Evolutionary conservation across 1,140 invertebrate species (phyloP).

Genomic region (Chironomus striatipennis): DNA sequence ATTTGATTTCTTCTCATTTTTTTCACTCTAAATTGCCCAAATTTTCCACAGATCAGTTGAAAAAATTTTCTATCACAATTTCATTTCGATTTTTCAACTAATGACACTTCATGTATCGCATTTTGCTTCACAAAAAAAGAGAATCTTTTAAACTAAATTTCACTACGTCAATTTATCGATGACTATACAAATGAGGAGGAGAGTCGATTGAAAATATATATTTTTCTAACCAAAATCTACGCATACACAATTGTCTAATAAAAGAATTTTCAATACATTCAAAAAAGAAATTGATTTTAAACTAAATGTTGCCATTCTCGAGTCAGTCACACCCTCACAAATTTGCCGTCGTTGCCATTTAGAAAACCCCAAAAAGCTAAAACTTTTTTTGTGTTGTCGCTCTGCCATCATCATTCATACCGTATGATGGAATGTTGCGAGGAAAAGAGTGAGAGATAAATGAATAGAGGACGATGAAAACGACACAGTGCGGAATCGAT

Average conservation of each 20-base stretch:
- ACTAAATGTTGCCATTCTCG: background rate
- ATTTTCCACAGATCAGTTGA: constrained; percentile 4
- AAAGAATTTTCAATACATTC: too few relatives aligned
- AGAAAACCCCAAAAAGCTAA: background rate
- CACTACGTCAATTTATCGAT: background rate
- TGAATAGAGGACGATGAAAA: background rate
- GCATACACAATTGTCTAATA: too few relatives aligned
- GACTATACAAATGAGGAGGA: background rate
- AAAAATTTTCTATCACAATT: background rate
- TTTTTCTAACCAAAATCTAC: background rate
- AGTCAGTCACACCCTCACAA: background rate
- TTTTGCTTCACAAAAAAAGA: background rate
- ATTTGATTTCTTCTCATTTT: too few relatives aligned
- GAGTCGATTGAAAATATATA: background rate
- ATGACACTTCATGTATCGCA: background rate
- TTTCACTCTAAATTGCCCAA: background rate
- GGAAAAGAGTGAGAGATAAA: background rate
- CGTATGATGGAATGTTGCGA: background rate
- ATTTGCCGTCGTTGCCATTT: background rate
- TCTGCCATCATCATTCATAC: background rate
- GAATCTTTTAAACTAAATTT: background rate
- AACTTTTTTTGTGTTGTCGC: background rate
- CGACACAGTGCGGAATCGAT: constrained; percentile 5
- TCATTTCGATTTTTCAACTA: constrained; percentile 4
- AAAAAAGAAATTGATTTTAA: background rate